Evolutionary conservation across 1,140 invertebrate genomes (phyloP).

Genomic region (Heliothis subflexa): DNA sequence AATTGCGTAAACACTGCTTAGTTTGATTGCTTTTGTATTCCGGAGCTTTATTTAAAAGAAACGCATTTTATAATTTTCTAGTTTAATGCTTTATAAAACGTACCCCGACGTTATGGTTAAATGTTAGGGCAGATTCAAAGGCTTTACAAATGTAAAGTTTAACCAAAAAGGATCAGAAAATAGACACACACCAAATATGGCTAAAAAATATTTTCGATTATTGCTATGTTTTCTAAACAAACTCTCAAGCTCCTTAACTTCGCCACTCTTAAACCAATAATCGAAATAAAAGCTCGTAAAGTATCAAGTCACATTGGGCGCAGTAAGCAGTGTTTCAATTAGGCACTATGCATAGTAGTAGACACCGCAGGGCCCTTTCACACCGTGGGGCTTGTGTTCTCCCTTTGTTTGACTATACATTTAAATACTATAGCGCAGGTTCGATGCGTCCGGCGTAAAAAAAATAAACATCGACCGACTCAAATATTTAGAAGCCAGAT

Average conservation of each 20-base stretch:
- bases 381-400: constrained; percentile 65
- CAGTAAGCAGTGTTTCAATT: constrained; percentile 75
- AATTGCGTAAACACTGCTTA: constrained; percentile 16
- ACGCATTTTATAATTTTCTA: neutral
- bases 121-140: no score
- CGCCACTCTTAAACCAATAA: neutral
- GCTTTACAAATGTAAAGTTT: no score
- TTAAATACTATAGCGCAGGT: constrained; percentile 78
- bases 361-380: constrained; percentile 71
- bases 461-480: constrained; percentile 68
- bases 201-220: no score
- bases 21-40: constrained; percentile 24
- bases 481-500: constrained; percentile 78
- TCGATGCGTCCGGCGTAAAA: constrained; percentile 78
- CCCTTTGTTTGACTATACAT: constrained; percentile 84
- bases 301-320: constrained; percentile 64
- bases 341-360: constrained; percentile 74
- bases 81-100: neutral
- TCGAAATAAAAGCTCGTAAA: constrained; percentile 31
- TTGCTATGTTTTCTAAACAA: no score
- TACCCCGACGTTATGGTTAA: no score
- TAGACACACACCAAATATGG: no score
- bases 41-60: neutral
- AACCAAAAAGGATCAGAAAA: no score
- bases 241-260: no score